Evolutionary conservation across 1,140 invertebrate genomes (phyloP), one percentile per base, ranked within the genome.

Genomic region (Propsilocerus akamusi): DNA sequence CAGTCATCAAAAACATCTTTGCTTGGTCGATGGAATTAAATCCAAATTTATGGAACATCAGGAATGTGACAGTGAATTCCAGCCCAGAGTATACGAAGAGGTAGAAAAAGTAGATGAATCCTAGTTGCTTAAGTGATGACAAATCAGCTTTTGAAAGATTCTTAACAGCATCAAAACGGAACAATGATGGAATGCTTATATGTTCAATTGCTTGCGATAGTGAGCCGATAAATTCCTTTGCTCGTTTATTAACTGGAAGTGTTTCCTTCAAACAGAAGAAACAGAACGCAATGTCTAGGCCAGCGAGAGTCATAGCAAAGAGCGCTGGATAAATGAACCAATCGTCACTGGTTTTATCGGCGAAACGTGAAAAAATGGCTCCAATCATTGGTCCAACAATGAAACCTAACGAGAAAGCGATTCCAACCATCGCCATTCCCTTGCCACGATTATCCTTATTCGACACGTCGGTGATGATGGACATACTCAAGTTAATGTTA

Each of bases 401-500:
- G 67, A 99, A 99, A 12, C 93, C 95, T 50, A 99, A 68, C 0
- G 94, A 97, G 71, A 99, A 99, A 5, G 95, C 92, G 58, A 97
- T 81, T 12, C 96, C 96, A 52, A 99, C 84, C 25, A 97, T 65
- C 14, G 96, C 95, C 95, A 99, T 99, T 64, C 91, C 94, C 68
- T 79, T 83, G 24, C 87, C 90, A 58, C 94, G 74, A 24, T 81
- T 81, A 58, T 81, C 78, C 11, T 78, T 68, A 25, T 78, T 74
- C 14, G 86, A 92, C 5, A 93, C 80, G 74, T 99, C 96, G 17
- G 93, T 83, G 6, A 99, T 86, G 53, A 98, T 83, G 5, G 95
- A 92, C 76, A 96, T 95, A 32, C 85, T 86, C 23, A 99, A 70
- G 55, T 87, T 93, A 12, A 99, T 83, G 70, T 98, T 99, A 4